phyloP scores from a whole-genome alignment of 1,140 invertebrate genomes.

The Aradophagus sp. region DNA sequence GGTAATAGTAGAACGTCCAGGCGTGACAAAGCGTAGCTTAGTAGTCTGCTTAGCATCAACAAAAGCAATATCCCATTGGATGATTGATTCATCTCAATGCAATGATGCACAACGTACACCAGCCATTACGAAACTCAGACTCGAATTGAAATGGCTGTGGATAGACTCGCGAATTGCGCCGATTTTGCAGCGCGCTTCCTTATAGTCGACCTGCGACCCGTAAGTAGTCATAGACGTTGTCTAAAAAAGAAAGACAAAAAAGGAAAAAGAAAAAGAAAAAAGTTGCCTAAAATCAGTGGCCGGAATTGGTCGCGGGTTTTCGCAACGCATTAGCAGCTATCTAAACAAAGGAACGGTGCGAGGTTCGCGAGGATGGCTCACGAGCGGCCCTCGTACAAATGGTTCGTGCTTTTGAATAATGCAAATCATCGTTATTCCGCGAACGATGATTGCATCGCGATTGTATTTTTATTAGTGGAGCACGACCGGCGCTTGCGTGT shows the following conservation, averaged over 20 bases:
- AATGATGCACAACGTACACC: background rate
- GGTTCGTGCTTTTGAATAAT: constrained; percentile 60
- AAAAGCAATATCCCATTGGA: too few species aligned
- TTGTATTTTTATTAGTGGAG: constrained; percentile 59
- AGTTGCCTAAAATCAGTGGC: constrained; percentile 17
- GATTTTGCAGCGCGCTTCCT: constrained; percentile 22
- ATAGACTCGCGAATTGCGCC: constrained; percentile 20
- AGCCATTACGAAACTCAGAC: constrained; percentile 21
- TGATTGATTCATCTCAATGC: too few species aligned
- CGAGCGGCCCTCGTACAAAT: constrained; percentile 52
- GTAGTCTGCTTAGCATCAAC: too few species aligned
- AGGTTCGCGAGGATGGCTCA: constrained; percentile 51
- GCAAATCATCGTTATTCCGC: constrained; percentile 60
- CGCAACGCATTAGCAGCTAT: constrained; percentile 33
- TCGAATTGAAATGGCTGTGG: constrained; percentile 30
- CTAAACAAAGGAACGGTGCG: constrained; percentile 38
- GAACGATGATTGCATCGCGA: constrained; percentile 59
- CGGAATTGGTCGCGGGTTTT: constrained; percentile 22
- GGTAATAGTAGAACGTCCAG: too few species aligned
- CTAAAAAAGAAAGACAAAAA: too few species aligned
- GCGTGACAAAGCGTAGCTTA: too few species aligned
- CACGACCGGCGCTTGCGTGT: constrained; percentile 54
- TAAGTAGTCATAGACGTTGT: constrained; percentile 9
- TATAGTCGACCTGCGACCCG: constrained; percentile 20
- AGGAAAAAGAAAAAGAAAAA: too few species aligned